Base-by-base conservation (phyloP, 2,113 vertebrate species). In the Delphinapterus leucas region DNA sequence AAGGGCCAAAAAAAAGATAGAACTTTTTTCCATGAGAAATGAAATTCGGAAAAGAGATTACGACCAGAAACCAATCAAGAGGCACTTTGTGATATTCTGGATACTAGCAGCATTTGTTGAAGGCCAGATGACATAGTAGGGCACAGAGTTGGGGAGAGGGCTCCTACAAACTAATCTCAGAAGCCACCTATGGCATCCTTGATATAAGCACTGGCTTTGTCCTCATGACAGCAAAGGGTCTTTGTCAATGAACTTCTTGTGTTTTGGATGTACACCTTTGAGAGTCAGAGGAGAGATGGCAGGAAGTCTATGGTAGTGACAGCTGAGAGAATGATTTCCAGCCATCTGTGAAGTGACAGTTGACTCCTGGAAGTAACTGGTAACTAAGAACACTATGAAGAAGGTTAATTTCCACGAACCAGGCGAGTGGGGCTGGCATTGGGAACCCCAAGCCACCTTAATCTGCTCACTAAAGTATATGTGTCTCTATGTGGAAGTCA, bases 41-140 rank as follows among this genome's bases (percentile, higher is more conserved):
- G 17, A 94, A 88, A 95, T 73, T 94, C 47, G 58, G 47, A 87
- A 86, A 70, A 88, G 20, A 81, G 44, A 93, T 47, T 67, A 84
- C 13, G 21, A 41, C 63, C 71, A 85, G 53, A 94, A 81, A 85
- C 28, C 28, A 38, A 18, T 74, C 80, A 88, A 77, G 38, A 93
- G 12, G 25, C 21, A 77, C 71, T 88, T 90, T 21, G 26, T 88
- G 31, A 68, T 68, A 89, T n/a, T 80, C 28, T 65, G 65, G 25
- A 55, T 20, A 87, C 33, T 36, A 49, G 65, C 10, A 85, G 65
- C 65, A 28, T 36, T 81, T 67, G 12, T 28, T 88, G 58, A 77
- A 71, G n/a, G 55, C 31, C 31, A 58, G 33, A 74, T 38, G 80
- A 92, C 36, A 96, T 9, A 33, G 18, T 18, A 87, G 38, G 21